A percentile compares a stretch with the other conserved stretches of the same genome.
Conservation (phyloP, 2,113 vertebrate genomes). For the Podilymbus podiceps region DNA sequence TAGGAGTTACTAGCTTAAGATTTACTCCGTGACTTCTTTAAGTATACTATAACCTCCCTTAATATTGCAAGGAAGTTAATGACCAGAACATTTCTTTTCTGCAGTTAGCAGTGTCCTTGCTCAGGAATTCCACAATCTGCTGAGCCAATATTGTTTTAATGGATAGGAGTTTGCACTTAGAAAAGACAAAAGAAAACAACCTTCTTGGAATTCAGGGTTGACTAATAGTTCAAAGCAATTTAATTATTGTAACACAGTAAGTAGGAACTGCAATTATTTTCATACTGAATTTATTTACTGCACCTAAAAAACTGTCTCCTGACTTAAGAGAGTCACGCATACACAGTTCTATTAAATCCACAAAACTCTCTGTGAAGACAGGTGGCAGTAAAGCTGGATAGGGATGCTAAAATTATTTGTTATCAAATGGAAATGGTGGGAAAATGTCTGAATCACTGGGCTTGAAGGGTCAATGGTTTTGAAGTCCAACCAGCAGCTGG, state of each 20-base stretch:
- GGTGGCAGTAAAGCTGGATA: neutral
- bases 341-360: neutral
- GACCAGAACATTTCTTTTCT: neutral
- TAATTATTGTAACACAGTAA: neutral
- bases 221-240: slow-evolving; percentile 13
- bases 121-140: neutral
- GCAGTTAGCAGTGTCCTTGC: neutral
- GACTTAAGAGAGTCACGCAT: neutral
- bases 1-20: slow-evolving; percentile 6
- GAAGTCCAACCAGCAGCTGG: neutral
- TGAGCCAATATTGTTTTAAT: neutral
- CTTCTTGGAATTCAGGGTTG: slow-evolving; percentile 31
- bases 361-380: neutral
- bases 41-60: neutral
- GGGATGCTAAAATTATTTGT: neutral
- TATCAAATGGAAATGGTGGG: neutral
- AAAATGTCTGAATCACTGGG: neutral
- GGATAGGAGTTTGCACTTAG: neutral
- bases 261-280: neutral
- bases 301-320: neutral
- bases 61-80: slow-evolving; percentile 21
- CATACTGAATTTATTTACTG: neutral
- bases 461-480: neutral
- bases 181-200: neutral
- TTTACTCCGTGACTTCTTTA: neutral